phyloP scores from a whole-genome alignment of 2,888 invertebrate genomes.

The Oxytorus armatus region DNA sequence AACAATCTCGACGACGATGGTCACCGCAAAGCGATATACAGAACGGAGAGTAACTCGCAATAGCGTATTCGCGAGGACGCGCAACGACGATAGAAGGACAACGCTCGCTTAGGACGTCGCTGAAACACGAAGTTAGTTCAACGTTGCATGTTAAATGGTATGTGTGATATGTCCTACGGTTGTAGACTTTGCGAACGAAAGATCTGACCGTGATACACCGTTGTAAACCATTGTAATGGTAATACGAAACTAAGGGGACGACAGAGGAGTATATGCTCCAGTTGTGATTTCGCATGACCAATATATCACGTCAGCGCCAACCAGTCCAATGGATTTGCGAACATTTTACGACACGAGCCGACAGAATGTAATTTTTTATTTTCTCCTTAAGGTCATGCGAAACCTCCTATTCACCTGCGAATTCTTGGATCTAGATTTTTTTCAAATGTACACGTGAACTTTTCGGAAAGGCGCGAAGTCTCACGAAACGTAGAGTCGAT shows the following conservation, averaged over 20 bases:
- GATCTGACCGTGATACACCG: conserved; percentile 77
- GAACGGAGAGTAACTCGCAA: conserved; percentile 33
- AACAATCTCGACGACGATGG: conserved; percentile 41
- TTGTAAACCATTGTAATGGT: conserved; percentile 82
- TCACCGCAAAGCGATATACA: not conserved
- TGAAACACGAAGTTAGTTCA: conserved; percentile 33
- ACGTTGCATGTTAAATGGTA: not conserved
- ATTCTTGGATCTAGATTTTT: not conserved
- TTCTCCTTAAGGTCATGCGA: not conserved
- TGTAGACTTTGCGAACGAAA: conserved; percentile 66
- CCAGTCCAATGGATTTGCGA: not conserved
- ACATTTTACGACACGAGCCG: not conserved
- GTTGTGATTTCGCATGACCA: conserved; percentile 47
- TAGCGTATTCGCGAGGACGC: conserved; percentile 23
- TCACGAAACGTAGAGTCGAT: no score
- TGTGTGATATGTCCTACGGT: conserved; percentile 9
- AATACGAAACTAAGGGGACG: conserved; percentile 71
- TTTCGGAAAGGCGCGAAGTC: no score
- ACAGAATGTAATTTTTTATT: conserved; percentile 12
- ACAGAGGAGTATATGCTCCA: conserved; percentile 42
- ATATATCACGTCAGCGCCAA: conserved; percentile 69
- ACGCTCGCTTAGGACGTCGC: conserved; percentile 22
- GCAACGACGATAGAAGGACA: conserved; percentile 30
- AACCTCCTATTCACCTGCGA: not conserved
- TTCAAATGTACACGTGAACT: no score